These are phyloP conservation scores for Drosophila lacteicornis DNA, from an alignment of 1,140 invertebrate species.

Conservation along the genomic window DNA sequence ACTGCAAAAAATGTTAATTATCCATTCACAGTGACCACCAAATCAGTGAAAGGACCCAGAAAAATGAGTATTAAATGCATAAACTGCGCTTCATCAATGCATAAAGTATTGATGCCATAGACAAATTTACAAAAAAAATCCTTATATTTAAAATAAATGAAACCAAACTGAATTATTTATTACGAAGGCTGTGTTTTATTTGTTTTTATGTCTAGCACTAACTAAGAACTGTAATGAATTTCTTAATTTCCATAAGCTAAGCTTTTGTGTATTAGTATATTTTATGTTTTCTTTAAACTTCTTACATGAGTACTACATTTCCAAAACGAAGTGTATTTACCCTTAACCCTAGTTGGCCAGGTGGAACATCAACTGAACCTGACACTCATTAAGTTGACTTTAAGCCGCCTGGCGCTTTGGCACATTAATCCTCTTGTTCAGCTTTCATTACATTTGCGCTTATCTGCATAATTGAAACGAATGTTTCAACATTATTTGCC, in stretches of 20 bases:
- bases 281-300: too few relatives aligned
- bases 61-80: slow-evolving; percentile 19
- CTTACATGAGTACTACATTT: not conserved
- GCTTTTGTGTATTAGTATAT: not conserved
- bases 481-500: slow-evolving; percentile 72
- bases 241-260: not conserved
- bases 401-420: slow-evolving; percentile 60
- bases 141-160: not conserved
- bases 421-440: slow-evolving; percentile 76
- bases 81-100: not conserved
- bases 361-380: slow-evolving; percentile 36
- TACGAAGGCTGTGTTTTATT: not conserved
- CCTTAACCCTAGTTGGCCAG: not conserved
- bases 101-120: not conserved
- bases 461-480: slow-evolving; percentile 82
- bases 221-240: too few relatives aligned
- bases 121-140: not conserved
- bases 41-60: slow-evolving; percentile 21
- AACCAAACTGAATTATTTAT: not conserved
- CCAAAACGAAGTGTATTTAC: not conserved
- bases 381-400: slow-evolving; percentile 76
- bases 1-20: slow-evolving; percentile 32
- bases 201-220: not conserved
- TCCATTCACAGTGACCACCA: slow-evolving; percentile 9
- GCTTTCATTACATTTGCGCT: slow-evolving; percentile 80